Base-by-base conservation (phyloP, 2,797 vertebrate genomes). In the Taeniopygia guttata region DNA sequence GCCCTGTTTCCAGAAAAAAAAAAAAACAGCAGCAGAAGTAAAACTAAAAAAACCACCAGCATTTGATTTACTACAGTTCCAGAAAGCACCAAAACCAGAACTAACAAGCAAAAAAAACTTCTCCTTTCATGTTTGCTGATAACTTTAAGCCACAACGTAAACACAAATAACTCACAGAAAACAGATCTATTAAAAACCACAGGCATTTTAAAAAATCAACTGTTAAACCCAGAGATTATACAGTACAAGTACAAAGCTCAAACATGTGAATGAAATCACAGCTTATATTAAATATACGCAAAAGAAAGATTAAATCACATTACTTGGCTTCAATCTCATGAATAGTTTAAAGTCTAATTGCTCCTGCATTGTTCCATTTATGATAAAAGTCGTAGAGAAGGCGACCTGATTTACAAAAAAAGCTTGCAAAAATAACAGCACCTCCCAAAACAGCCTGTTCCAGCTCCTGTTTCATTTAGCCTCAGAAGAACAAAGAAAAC, bases 191-290 rank as follows among this genome's bases (percentile, higher is more conserved):
- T 49, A 83, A 84, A 85, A 92, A 58, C 36, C 75, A 77, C 54
- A 91, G 40, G 55, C 36, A 68, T 84, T 80, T 7, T 25, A 52
- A 80, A 88, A 88, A 52, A 5, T 29, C 25, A 67, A 43, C 60
- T 95, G 68, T 80, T 95, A 93, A 97, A 95, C 38, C 78, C 91
- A 30, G 62, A 87, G 51, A 54, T 96, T 94, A 83, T 23, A 93
- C 15, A 5, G 63, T 20, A 84, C 59, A 72, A 94, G 42, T 45
- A 74, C 51, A 93, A 92, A 91, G 95, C 87, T 85, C 68, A 75
- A 92, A 86, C 84, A 46, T 89, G 66, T 84, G 48, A 89, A 96
- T 89, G 79, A 95, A 97, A 93, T 91, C 94, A 88, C 59, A 92
- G 87, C 36, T 89, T 94, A 79, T 55, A 94, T 87, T 96, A 86